Evolutionary conservation across 2,888 invertebrate species (phyloP), one percentile per base, ranked within the genome.

Genomic region (Napeogenes sylphis): DNA sequence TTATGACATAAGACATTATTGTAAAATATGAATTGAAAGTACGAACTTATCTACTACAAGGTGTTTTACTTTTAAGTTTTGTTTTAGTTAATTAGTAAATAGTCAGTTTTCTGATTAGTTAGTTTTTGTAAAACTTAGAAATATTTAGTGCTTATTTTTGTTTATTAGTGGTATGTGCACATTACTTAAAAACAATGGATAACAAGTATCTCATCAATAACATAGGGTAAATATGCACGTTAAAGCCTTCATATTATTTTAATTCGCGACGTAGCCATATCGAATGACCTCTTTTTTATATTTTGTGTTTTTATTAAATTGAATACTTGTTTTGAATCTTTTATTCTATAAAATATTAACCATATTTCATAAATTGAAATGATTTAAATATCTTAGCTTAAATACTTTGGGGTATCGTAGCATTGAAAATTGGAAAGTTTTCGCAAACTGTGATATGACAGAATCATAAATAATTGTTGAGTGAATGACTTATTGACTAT

Each of bases 201-300:
- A 88, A 84, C 74, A 77, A 79, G 45, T 80, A 79, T 69, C 83
- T 89, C 69, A 75, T 89, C 45, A 87, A 89, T 65, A 88, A 87
- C 74, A 75, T 87, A 69, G 79, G 85, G 90, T 89, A 81, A 82
- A 78, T 69, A 35, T 59, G 55, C 54, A 57, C 56, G 51, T 61
- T 33, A 63, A 55, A 58, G 65, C 59, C 58, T 63, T 61, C 68
- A 59, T 65, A 32, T 67, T 54, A 53, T 56, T 53, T 35, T 42
- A 66, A 56, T 61, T 66, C 45, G 61, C 59, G 64, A 70, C 70
- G 69, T 72, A 69, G 67, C 63, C 69, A 71, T 67, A 61, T 69
- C 62, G 64, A 65, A 58, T 75, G 76, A 74, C 69, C 68, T 70
- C 69, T 67, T 74, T 71, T 65, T 51, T 67, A 38, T 54, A 59